Percentiles rank a stretch among this genome's conserved stretches.
These are phyloP conservation scores for Antidorcas marsupialis DNA, from an alignment of 2,113 vertebrate species.

Conservation along the genomic window DNA sequence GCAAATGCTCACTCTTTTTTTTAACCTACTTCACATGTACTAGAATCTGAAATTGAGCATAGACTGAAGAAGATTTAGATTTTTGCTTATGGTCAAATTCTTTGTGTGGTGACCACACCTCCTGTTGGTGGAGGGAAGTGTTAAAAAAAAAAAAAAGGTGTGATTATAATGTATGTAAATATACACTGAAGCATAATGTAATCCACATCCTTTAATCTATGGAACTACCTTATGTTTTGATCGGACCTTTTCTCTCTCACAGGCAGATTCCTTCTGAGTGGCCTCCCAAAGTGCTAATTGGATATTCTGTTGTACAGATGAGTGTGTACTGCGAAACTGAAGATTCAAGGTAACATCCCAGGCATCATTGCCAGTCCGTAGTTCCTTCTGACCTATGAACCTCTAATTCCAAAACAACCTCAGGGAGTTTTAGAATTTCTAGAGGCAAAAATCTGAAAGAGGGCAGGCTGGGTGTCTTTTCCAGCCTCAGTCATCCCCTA, in stretches of 20 bases:
- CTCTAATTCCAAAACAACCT: background rate
- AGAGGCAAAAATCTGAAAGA: constrained; percentile 21
- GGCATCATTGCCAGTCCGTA: background rate
- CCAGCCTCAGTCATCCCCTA: background rate
- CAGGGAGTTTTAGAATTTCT: background rate
- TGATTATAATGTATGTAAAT: background rate
- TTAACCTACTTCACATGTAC: background rate
- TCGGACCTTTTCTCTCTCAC: background rate
- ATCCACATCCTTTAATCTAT: background rate
- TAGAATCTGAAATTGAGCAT: background rate
- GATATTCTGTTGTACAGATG: background rate
- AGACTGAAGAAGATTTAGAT: background rate
- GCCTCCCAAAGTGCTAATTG: background rate
- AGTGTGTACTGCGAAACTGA: background rate
- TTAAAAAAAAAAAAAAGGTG: background rate
- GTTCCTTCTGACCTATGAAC: background rate
- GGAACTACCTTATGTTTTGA: background rate
- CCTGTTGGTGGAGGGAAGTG: background rate
- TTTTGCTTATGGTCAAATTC: background rate
- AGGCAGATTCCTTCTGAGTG: background rate
- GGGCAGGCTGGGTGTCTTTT: background rate
- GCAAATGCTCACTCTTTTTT: background rate
- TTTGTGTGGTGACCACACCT: background rate
- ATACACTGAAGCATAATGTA: background rate
- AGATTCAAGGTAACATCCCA: background rate